Evolutionary conservation across 2,888 invertebrate species (phyloP).

Genomic region (Leucania comma): DNA sequence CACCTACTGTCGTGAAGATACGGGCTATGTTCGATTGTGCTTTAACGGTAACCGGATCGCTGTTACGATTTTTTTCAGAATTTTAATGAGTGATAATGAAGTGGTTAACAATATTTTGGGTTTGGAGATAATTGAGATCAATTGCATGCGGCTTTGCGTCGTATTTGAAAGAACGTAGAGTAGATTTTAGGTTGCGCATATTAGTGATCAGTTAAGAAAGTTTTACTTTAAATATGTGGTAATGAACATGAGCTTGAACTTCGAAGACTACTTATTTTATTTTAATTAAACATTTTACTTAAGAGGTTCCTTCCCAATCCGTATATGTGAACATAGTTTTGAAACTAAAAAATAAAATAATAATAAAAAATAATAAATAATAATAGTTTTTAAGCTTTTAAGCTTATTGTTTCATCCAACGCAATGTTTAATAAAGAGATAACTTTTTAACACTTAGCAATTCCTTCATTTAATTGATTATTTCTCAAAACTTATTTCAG

Average conservation of each 20-base stretch:
- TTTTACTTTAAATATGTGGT: conserved; percentile 6
- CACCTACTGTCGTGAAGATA: conserved; percentile 2
- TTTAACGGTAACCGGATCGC: not conserved
- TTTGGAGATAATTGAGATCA: conserved; percentile 10
- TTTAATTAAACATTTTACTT: not conserved
- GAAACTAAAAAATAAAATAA: too few relatives aligned
- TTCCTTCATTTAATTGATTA: too few relatives aligned
- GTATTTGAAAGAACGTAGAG: not conserved
- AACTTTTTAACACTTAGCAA: too few relatives aligned
- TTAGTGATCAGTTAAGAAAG: not conserved
- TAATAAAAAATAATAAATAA: too few relatives aligned
- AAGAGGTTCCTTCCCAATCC: not conserved
- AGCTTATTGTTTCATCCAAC: too few relatives aligned
- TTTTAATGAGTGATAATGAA: conserved; percentile 53
- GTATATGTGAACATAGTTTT: too few relatives aligned
- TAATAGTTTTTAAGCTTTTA: too few relatives aligned
- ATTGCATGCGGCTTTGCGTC: conserved; percentile 3
- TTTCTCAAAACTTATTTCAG: too few relatives aligned
- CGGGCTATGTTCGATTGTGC: not conserved
- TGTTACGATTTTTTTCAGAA: conserved; percentile 33
- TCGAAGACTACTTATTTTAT: conserved; percentile 5
- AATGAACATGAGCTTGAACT: not conserved
- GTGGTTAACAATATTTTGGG: conserved; percentile 44
- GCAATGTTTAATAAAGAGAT: too few relatives aligned
- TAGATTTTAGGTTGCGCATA: not conserved